Percentiles rank a stretch among this genome's conserved stretches.
Evolutionary conservation across 2,888 invertebrate genomes (phyloP).

Genomic region (Platycheirus rosarum): DNA sequence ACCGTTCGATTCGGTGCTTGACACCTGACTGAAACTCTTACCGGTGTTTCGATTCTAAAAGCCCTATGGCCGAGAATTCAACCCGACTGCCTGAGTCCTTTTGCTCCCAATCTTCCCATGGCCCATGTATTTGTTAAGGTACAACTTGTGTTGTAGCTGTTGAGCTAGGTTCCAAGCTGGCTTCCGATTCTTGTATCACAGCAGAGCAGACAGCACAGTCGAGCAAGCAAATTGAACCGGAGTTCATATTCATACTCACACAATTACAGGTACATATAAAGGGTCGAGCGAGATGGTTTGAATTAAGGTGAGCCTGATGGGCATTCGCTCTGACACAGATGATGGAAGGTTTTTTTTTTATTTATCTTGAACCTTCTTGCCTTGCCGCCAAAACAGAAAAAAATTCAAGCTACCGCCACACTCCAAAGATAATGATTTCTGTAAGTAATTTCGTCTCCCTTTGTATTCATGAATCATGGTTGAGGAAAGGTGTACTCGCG

Average conservation of each 20-base stretch:
- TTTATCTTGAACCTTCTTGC: constrained; percentile 28
- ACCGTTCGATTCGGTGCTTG: constrained; percentile 83
- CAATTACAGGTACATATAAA: constrained; percentile 23
- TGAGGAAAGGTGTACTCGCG: constrained; percentile 43
- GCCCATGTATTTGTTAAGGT: background rate
- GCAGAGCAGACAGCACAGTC: constrained; percentile 25
- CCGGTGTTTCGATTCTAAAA: constrained; percentile 80
- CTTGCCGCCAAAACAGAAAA: constrained; percentile 60
- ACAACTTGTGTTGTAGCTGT: background rate
- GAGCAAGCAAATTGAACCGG: constrained; percentile 32
- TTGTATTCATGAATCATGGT: constrained; percentile 3
- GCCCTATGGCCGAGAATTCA: constrained; percentile 78
- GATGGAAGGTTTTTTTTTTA: constrained; percentile 52
- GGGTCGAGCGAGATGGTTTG: background rate
- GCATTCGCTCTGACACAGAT: constrained; percentile 37
- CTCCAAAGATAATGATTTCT: constrained; percentile 16
- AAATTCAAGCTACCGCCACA: constrained; percentile 33
- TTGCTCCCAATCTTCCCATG: background rate
- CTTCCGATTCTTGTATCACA: constrained; percentile 31
- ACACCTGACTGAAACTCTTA: constrained; percentile 83
- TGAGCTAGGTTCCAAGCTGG: constrained; percentile 62
- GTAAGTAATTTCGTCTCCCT: constrained; percentile 28
- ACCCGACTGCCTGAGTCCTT: constrained; percentile 76
- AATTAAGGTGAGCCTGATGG: constrained; percentile 40
- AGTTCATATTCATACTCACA: constrained; percentile 14